Base-by-base conservation (phyloP, 2,113 vertebrate genomes). In the Pithys albifrons region DNA sequence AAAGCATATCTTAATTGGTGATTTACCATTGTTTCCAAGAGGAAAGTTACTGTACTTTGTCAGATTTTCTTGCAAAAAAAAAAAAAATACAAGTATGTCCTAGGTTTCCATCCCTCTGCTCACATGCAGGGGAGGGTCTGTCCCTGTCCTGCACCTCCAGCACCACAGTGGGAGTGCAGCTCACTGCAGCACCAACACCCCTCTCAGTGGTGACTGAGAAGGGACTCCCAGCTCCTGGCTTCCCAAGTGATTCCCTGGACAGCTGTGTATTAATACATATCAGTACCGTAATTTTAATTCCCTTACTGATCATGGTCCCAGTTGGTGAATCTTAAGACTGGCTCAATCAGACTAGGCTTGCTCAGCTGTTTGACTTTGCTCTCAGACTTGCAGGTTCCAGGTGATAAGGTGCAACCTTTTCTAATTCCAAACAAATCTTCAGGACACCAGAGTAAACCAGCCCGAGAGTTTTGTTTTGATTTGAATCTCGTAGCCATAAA, bases 281-380 rank as follows among this genome's bases (percentile, higher is more conserved):
- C 95, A n/a, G 7, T 1, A 15, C 79, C 16, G 35, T 84, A 14
- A 58, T 76, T 65, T 27, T 24, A 72, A 75, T 94, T 65, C 87
- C 82, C 55, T 88, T 57, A 6, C 95, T 49, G 75, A 62, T 75
- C 29, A 2, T 19, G 41, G 81, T 92, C 93, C 96, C 89, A 46
- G 82, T 94, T 83, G 95, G 94, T 70, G 71, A 94, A 93, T 81
- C 91, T 96, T 80, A 49, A 35, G 84, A 94, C 85, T 85, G 89
- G 97, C 93, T 95, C 85, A 90, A 95, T 97, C 96, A 96, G 96
- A 97, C 96, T 95, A 97, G 95, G 95, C 96, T 97, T 97, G 97
- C 92, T 98, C 96, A 97, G 97, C 84, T 59, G 69, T 97, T 96
- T 55, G 93, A 92, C 82, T 96, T 95, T 85, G 89, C 96, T 87